Percentiles rank a stretch among this genome's conserved stretches.
Evolutionary conservation across 2,113 vertebrate species (phyloP).

Genomic region (Dromiciops gliroides): DNA sequence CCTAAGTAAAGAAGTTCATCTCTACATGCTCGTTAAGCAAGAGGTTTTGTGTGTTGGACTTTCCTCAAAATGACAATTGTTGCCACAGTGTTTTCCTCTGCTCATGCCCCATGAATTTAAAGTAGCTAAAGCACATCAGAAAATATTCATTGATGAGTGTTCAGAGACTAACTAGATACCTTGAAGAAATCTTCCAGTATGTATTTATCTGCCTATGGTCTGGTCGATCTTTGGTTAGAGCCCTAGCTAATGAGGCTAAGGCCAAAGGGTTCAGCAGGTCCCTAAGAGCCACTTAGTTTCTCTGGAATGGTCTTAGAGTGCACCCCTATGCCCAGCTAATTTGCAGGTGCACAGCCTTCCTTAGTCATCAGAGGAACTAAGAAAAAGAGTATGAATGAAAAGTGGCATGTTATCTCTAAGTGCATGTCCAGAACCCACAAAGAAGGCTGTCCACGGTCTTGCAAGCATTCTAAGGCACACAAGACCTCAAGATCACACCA

Average conservation of each 20-base stretch:
- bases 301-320: not conserved
- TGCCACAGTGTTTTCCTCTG: not conserved
- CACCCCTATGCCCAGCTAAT: not conserved
- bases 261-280: conserved; percentile 6
- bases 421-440: not conserved
- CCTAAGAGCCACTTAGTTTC: not conserved
- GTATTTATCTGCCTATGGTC: not conserved
- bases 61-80: conserved; percentile 9
- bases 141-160: not conserved
- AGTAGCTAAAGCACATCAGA: not conserved
- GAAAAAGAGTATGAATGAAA: not conserved
- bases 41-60: conserved; percentile 1
- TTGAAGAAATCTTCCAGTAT: conserved; percentile 33
- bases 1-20: conserved; percentile 31
- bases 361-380: not conserved
- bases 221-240: conserved; percentile 22
- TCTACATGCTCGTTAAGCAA: conserved; percentile 31
- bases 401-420: not conserved
- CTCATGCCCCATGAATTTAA: not conserved
- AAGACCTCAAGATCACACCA: not conserved
- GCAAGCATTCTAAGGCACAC: not conserved
- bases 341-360: not conserved
- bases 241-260: conserved; percentile 6
- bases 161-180: not conserved
- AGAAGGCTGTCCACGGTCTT: not conserved